Evolutionary conservation across 2,113 vertebrate genomes (phyloP).

Genomic region (Coregonus clupeaformis): DNA sequence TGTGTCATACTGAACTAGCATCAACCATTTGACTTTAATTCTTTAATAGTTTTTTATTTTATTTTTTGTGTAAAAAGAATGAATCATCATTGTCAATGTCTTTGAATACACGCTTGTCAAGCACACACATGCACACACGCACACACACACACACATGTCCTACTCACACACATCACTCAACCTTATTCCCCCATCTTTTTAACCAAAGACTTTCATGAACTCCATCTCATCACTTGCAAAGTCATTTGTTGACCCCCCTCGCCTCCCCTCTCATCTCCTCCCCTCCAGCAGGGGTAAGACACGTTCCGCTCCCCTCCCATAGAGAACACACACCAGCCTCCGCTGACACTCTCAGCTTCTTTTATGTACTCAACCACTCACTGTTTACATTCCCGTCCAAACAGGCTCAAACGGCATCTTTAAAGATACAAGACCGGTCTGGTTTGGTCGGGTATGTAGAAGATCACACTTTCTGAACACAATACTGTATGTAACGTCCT

Average conservation of each 20-base stretch:
- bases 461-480: too few relatives aligned
- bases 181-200: neutral
- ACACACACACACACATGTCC: too few relatives aligned
- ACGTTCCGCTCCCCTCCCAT: constrained; percentile 28
- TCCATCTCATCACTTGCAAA: constrained; percentile 35
- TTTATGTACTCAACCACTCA: constrained; percentile 8
- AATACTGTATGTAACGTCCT: too few relatives aligned
- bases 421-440: too few relatives aligned
- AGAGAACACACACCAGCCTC: constrained; percentile 20
- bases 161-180: neutral
- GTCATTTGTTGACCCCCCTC: constrained; percentile 43
- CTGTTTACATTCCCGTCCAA: constrained; percentile 44
- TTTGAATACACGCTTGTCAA: too few relatives aligned
- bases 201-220: neutral
- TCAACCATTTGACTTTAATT: neutral
- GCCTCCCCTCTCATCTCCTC: constrained; percentile 21
- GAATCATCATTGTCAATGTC: too few relatives aligned
- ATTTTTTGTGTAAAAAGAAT: neutral
- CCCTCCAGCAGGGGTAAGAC: constrained; percentile 18
- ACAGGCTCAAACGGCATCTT: constrained; percentile 31
- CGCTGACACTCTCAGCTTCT: neutral
- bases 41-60: neutral
- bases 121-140: too few relatives aligned
- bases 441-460: too few relatives aligned
- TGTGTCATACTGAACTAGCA: neutral